phyloP scores from a whole-genome alignment of 1,140 invertebrate genomes.

The Heterodera carotae region DNA sequence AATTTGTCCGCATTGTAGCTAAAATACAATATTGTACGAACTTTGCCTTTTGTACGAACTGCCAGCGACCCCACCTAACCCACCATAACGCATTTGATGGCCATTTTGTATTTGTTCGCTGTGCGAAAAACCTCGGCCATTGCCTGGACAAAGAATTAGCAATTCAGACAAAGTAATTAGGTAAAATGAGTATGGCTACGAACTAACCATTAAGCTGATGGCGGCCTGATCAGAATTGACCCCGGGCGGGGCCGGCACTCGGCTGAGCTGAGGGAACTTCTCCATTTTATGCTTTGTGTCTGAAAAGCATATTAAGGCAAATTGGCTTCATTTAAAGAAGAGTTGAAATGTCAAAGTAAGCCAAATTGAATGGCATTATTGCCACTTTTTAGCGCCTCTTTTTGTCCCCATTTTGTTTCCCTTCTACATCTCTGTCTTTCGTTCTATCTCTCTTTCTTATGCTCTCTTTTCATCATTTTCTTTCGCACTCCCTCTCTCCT shows the following conservation, averaged over 20 bases:
- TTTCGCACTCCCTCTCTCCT: not conserved
- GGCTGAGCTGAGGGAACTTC: conserved; percentile 19
- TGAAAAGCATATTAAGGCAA: too few species aligned
- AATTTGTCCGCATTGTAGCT: too few species aligned
- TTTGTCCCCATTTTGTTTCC: too few species aligned
- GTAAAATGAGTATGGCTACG: not conserved
- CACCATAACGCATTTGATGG: conserved; percentile 53
- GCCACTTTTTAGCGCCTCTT: too few species aligned
- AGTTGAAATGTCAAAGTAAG: too few species aligned
- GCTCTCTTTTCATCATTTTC: too few species aligned
- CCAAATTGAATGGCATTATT: not conserved
- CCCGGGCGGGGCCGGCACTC: conserved; percentile 20
- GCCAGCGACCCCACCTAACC: too few species aligned
- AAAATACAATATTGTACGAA: too few species aligned
- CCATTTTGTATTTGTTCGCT: conserved; percentile 50
- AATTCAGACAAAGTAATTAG: not conserved
- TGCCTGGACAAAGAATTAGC: conserved; percentile 21
- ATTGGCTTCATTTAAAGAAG: not conserved
- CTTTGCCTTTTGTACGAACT: too few species aligned
- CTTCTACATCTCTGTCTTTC: too few species aligned
- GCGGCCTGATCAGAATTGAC: conserved; percentile 40
- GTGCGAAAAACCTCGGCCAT: conserved; percentile 51
- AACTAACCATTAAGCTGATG: conserved; percentile 33
- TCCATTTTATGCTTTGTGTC: conserved; percentile 3
- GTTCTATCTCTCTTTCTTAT: too few species aligned